A percentile compares a stretch with the other conserved stretches of the same genome.
These are phyloP conservation scores for Zaprionus ghesquierei DNA, from an alignment of 1,140 invertebrate species.

Conservation along the genomic window DNA sequence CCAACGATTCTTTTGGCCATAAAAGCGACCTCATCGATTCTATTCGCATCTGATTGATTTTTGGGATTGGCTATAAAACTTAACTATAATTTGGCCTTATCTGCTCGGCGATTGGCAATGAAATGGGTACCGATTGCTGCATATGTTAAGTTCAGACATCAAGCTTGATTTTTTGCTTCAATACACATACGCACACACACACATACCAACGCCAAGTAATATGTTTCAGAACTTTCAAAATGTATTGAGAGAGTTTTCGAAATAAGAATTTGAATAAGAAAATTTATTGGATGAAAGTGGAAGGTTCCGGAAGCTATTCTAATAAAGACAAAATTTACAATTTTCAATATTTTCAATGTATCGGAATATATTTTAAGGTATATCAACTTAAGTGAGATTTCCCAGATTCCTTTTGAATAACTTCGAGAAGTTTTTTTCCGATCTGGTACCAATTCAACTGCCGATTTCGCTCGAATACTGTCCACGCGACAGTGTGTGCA, in stretches of 20 bases:
- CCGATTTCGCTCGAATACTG: not conserved
- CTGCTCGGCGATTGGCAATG: constrained; percentile 62
- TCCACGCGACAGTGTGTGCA: not conserved
- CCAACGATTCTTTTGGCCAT: constrained; percentile 30
- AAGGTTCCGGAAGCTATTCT: too few relatives aligned
- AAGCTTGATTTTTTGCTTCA: constrained; percentile 32
- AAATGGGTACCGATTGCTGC: constrained; percentile 38
- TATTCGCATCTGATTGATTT: constrained; percentile 43
- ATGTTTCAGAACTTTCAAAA: not conserved
- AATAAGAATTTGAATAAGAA: not conserved
- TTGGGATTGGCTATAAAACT: constrained; percentile 31
- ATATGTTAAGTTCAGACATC: constrained; percentile 20
- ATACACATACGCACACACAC: not conserved
- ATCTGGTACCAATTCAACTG: too few relatives aligned
- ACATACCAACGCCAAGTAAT: not conserved
- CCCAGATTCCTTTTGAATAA: too few relatives aligned
- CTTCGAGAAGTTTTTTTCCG: too few relatives aligned
- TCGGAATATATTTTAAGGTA: too few relatives aligned
- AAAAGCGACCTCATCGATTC: constrained; percentile 32
- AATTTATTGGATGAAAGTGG: too few relatives aligned
- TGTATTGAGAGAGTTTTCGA: not conserved
- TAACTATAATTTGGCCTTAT: constrained; percentile 71
- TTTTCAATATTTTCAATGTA: too few relatives aligned
- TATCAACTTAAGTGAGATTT: too few relatives aligned
- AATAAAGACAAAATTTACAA: too few relatives aligned